phyloP scores from a whole-genome alignment of 2,888 invertebrate genomes.

The Anticlea derivata region DNA sequence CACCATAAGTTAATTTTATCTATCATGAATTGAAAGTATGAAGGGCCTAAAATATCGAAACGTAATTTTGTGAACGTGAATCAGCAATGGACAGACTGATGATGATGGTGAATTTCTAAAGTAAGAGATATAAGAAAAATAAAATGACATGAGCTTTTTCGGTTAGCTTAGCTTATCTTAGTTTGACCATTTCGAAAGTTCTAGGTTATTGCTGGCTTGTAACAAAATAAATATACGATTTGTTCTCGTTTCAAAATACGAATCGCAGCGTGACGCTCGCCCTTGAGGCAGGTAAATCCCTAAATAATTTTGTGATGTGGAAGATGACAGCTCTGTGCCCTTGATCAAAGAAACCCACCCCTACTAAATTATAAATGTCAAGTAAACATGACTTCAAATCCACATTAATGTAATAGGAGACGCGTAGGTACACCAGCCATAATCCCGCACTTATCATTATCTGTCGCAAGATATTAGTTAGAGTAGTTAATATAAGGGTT shows the following conservation, averaged over 20 bases:
- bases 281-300: slow-evolving; percentile 20
- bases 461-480: slow-evolving; percentile 40
- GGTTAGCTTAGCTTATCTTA: too few relatives aligned
- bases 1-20: too few relatives aligned
- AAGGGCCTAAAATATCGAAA: too few relatives aligned
- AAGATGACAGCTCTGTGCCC: slow-evolving; percentile 27
- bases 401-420: slow-evolving; percentile 32
- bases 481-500: slow-evolving; percentile 43
- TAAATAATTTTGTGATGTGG: slow-evolving; percentile 24
- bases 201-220: neutral
- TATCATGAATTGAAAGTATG: too few relatives aligned
- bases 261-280: slow-evolving; percentile 11
- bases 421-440: slow-evolving; percentile 29
- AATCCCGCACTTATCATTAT: slow-evolving; percentile 37
- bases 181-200: too few relatives aligned
- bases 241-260: neutral
- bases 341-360: slow-evolving; percentile 35
- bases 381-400: slow-evolving; percentile 36
- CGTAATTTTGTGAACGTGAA: too few relatives aligned
- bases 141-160: too few relatives aligned
- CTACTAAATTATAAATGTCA: slow-evolving; percentile 35
- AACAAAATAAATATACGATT: slow-evolving; percentile 5
- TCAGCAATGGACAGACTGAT: too few relatives aligned
- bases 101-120: too few relatives aligned
- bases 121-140: too few relatives aligned